Conservation (phyloP, 1,140 invertebrate species). For the Drosophila erecta region DNA sequence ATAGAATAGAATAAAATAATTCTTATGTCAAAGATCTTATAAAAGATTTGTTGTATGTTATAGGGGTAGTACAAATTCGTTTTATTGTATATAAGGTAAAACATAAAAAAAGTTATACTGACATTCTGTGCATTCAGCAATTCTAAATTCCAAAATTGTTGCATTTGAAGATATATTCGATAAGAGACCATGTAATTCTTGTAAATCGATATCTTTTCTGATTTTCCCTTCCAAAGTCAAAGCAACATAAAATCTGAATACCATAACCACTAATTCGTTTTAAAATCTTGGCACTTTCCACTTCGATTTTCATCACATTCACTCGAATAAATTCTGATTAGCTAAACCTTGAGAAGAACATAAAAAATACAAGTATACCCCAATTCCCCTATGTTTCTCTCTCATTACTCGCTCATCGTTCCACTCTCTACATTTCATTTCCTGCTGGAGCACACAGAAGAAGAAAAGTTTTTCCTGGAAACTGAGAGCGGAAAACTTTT, state of each 20-base stretch:
- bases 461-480: constrained; percentile 34
- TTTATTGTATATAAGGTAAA: too few relatives aligned
- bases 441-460: not conserved
- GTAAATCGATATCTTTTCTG: not conserved
- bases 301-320: constrained; percentile 32
- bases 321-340: constrained; percentile 43
- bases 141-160: too few relatives aligned
- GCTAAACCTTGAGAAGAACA: constrained; percentile 15
- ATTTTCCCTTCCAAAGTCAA: not conserved
- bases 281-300: constrained; percentile 1
- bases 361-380: constrained; percentile 14
- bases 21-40: too few relatives aligned
- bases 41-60: too few relatives aligned
- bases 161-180: too few relatives aligned
- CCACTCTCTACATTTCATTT: not conserved
- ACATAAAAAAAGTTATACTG: too few relatives aligned
- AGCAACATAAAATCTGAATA: not conserved
- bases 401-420: constrained; percentile 6
- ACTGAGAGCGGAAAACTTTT: constrained; percentile 23
- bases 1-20: too few relatives aligned
- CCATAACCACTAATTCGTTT: not conserved
- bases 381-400: constrained; percentile 18
- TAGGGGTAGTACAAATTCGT: too few relatives aligned
- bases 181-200: too few relatives aligned
- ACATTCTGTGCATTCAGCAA: too few relatives aligned